Percentiles rank a stretch among this genome's conserved stretches.
Conservation (phyloP, 2,113 vertebrate species). For the Carlito syrichta region DNA sequence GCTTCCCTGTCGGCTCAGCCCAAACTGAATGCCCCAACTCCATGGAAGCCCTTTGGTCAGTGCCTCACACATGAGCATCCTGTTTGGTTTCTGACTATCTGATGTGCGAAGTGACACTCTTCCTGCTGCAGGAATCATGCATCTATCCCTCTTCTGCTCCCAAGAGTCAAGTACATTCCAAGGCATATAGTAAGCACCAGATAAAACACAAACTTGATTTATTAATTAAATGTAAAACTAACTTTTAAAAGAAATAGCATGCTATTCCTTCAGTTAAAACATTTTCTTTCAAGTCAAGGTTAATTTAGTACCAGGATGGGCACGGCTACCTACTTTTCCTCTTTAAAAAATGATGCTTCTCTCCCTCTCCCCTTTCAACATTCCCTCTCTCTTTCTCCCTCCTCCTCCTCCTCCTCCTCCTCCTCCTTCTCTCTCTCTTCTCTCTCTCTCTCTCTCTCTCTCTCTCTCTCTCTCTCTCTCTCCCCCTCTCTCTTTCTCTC, state of each 20-base stretch:
- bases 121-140: background rate
- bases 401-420: background rate
- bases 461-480: background rate
- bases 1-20: background rate
- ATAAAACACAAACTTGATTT: background rate
- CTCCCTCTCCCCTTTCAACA: accelerated
- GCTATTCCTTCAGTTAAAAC: background rate
- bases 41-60: background rate
- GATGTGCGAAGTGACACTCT: background rate
- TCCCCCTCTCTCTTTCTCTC: too few species aligned
- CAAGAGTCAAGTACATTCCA: background rate
- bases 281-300: background rate
- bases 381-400: too few species aligned
- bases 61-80: background rate
- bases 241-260: background rate
- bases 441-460: too few species aligned
- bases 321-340: background rate
- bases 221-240: slow-evolving; percentile 16
- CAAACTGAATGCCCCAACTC: background rate
- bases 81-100: background rate
- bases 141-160: background rate
- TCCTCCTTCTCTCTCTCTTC: too few species aligned
- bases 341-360: background rate
- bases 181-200: background rate
- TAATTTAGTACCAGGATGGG: background rate